Percentiles rank a stretch among this genome's conserved stretches.
These are phyloP conservation scores for Acrocephalus arundinaceus DNA, from an alignment of 2,113 vertebrate genomes.

Conservation along the genomic window DNA sequence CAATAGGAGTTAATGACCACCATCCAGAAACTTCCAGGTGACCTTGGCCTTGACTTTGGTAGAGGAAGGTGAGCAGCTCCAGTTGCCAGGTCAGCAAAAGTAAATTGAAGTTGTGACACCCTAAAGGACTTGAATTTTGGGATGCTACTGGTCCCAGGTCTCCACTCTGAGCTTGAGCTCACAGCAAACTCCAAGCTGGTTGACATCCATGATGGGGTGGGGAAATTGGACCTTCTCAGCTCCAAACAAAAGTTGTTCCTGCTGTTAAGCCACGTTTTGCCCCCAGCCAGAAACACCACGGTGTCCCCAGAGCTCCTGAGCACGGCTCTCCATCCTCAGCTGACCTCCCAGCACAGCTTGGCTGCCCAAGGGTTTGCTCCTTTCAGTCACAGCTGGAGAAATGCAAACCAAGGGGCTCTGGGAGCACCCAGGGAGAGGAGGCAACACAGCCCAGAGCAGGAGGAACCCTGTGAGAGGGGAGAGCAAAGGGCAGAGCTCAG, in stretches of 20 bases:
- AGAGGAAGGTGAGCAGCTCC: slow-evolving; percentile 17
- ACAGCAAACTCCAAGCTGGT: background rate
- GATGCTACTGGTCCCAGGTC: background rate
- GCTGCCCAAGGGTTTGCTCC: background rate
- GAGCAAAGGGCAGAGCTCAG: background rate
- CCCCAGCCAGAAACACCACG: background rate
- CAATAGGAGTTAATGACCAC: slow-evolving; percentile 66
- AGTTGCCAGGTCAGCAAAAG: background rate
- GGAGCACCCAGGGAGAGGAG: background rate
- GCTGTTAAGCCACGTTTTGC: background rate
- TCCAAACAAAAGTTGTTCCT: background rate
- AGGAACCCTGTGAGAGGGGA: background rate
- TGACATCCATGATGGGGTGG: background rate
- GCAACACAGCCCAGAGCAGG: background rate
- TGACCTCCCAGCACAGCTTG: background rate
- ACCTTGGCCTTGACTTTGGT: slow-evolving; percentile 56
- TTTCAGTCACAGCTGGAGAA: background rate
- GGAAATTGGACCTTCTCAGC: background rate
- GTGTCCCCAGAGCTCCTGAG: background rate
- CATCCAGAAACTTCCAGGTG: slow-evolving; percentile 61
- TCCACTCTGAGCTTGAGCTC: background rate
- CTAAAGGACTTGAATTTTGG: background rate
- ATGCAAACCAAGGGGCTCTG: background rate
- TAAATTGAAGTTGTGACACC: fast-evolving
- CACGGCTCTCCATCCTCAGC: background rate